Evolutionary conservation across 2,797 vertebrate species (phyloP), one percentile per base, ranked within the genome.

Genomic region (Xiphophorus birchmanni): DNA sequence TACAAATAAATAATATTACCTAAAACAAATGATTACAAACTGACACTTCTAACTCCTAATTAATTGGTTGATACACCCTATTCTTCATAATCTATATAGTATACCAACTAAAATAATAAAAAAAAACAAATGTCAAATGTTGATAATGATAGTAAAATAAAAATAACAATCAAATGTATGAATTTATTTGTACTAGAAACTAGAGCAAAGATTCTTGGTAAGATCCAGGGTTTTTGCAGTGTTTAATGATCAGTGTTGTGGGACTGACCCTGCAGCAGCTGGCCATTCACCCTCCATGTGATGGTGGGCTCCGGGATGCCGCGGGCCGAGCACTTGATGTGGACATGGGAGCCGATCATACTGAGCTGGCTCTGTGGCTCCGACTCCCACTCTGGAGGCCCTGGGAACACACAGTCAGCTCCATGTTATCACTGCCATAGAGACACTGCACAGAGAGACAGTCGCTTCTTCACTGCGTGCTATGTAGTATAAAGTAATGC

Each of bases 251-350:
- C 29, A 56, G 4, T 65, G 67, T 10, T 1, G 32, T 21, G n/a
- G 44, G 67, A 94, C 96, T 87, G 92, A 99, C 98, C 95, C 2
- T 92, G 91, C 10, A 97, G 87, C 13, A 95, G 95, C 69, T 82
- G 82, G 1, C 98, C 97, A 0, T 99, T 99, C 77, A 97, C 91
- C 83, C 91, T 97, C 98, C 98, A 99, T 1, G 87, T 93, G 56
- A 97, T 95, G 0, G 84, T 93, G 10, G 98, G 98, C 67, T 90
- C 86, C 1, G 98, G 98, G 13, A 87, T 95, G 35, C 98, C 98
- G 0, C 93, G 94, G 13, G 97, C 97, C 0, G 96, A 95, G 45
- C 98, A 99, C 77, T 96, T 93, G 87, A 99, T 91, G 78, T 92
- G 82, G 29, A 97, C 95, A 0, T 96, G 96, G 35, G 95, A 92